Conservation (phyloP, 2,113 vertebrate species). For the Psephotus haematonotus region DNA sequence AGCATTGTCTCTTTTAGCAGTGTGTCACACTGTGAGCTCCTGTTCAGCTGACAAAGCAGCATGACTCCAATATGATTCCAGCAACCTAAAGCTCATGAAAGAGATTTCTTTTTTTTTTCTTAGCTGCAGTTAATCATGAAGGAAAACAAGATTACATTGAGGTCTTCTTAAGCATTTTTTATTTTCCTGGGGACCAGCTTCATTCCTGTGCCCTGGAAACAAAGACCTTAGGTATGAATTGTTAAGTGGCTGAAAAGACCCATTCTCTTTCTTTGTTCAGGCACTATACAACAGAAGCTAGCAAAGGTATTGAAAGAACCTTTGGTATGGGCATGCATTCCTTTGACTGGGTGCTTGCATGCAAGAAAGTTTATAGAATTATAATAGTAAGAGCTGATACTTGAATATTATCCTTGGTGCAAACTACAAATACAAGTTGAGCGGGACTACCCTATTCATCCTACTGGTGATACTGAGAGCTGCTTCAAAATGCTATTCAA, state of each 20-base stretch:
- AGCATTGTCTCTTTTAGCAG: conserved; percentile 3
- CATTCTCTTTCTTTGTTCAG: conserved; percentile 41
- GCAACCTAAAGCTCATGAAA: conserved; percentile 25
- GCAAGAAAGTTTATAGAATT: not conserved
- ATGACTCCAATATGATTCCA: conserved; percentile 29
- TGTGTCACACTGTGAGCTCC: not conserved
- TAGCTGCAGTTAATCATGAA: conserved; percentile 32
- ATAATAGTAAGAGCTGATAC: not conserved
- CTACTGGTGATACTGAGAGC: not conserved
- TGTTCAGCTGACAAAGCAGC: conserved; percentile 44
- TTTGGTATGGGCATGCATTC: conserved; percentile 56
- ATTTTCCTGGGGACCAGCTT: not conserved
- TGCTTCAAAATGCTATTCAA: not conserved
- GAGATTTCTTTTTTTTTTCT: not conserved
- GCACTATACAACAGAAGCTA: conserved; percentile 14
- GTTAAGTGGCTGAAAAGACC: conserved; percentile 37
- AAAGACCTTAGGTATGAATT: conserved; percentile 54
- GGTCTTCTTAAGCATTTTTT: not conserved
- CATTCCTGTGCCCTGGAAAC: conserved; percentile 39
- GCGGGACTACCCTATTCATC: not conserved
- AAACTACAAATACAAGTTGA: not conserved
- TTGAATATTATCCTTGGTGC: not conserved
- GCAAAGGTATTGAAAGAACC: conserved; percentile 56
- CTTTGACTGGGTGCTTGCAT: not conserved
- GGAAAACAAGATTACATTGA: conserved; percentile 28